Evolutionary conservation across 2,113 vertebrate species (phyloP).

Genomic region (Polyodon spathula): DNA sequence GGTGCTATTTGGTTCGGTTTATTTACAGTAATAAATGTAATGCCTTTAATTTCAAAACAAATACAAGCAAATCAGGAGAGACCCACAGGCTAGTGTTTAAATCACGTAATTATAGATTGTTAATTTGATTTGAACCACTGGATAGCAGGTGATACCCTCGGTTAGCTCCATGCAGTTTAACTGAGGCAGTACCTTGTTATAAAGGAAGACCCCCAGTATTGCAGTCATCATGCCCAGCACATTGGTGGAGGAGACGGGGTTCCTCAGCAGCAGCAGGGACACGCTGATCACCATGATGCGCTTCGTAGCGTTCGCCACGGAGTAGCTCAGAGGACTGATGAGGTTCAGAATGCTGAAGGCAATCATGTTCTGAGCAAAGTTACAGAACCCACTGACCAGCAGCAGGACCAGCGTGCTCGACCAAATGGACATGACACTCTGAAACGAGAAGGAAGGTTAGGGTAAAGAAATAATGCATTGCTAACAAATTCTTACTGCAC

Average conservation of each 20-base stretch:
- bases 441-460: neutral
- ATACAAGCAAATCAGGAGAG: too few relatives aligned
- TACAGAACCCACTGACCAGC: slow-evolving; percentile 89
- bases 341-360: slow-evolving; percentile 93
- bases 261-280: slow-evolving; percentile 88
- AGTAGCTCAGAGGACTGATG: slow-evolving; percentile 91
- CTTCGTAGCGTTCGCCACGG: slow-evolving; percentile 92
- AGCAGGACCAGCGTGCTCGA: slow-evolving; percentile 79
- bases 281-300: slow-evolving; percentile 95
- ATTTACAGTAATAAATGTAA: too few relatives aligned
- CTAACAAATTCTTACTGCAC: too few relatives aligned
- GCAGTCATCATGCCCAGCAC: slow-evolving; percentile 93
- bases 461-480: neutral
- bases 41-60: too few relatives aligned
- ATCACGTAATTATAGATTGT: too few relatives aligned
- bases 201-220: slow-evolving; percentile 88
- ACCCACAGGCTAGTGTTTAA: too few relatives aligned
- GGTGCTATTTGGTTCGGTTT: too few relatives aligned
- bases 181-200: slow-evolving; percentile 75
- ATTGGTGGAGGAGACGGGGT: slow-evolving; percentile 81
- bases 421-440: slow-evolving; percentile 71
- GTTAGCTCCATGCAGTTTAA: neutral
- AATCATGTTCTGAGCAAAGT: slow-evolving; percentile 95
- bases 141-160: too few relatives aligned
- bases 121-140: too few relatives aligned